phyloP scores from a whole-genome alignment of 2,113 vertebrate species.

The Apodemus sylvaticus region DNA sequence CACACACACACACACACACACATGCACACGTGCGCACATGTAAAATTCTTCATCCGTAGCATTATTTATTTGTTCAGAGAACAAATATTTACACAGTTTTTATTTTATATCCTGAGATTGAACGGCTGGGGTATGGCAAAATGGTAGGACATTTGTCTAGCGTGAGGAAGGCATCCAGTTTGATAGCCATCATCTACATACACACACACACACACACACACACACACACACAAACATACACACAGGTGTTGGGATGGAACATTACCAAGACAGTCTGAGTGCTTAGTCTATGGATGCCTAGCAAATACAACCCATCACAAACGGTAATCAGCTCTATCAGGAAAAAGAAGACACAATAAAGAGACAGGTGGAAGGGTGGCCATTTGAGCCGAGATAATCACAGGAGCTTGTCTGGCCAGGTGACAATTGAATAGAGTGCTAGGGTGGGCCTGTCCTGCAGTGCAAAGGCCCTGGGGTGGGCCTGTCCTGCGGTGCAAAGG shows the following conservation, averaged over 20 bases:
- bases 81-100: not conserved
- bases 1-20: too few relatives aligned
- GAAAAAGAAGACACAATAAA: not conserved
- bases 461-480: constrained; percentile 28
- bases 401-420: not conserved
- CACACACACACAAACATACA: not conserved
- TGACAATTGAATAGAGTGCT: not conserved
- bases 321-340: not conserved
- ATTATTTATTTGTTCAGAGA: not conserved
- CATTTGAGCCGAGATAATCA: not conserved
- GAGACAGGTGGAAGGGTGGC: not conserved
- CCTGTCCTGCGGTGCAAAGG: not conserved
- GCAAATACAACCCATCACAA: not conserved
- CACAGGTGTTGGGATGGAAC: not conserved
- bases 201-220: not conserved
- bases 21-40: too few relatives aligned
- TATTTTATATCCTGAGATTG: not conserved
- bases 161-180: not conserved
- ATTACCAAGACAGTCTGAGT: not conserved
- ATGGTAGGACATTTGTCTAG: not conserved
- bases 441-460: not conserved
- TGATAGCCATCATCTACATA: not conserved
- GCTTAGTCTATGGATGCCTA: not conserved
- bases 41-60: constrained; percentile 9
- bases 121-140: too few relatives aligned